Evolutionary conservation across 2,888 invertebrate species (phyloP).

Genomic region (Cantharis rustica): DNA sequence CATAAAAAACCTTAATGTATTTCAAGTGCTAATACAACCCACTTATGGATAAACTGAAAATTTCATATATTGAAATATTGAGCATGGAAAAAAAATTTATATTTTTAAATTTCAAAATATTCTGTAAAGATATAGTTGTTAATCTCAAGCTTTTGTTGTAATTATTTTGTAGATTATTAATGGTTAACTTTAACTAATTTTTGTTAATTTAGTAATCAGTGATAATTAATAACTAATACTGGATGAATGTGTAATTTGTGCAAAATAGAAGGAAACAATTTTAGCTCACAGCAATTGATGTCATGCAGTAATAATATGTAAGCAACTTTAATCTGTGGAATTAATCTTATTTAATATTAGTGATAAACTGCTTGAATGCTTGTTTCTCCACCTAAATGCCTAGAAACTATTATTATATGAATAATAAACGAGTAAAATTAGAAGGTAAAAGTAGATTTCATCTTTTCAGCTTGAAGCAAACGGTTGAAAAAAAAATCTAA

Average conservation of each 20-base stretch:
- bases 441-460: not conserved
- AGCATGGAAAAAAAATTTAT: not conserved
- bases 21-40: not conserved
- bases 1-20: not conserved
- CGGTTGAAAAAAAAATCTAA: not conserved
- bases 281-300: not conserved
- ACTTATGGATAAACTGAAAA: not conserved
- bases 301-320: not conserved
- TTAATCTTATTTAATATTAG: conserved; percentile 1
- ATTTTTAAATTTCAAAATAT: not conserved
- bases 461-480: not conserved
- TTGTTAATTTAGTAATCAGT: not conserved
- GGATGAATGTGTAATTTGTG: not conserved
- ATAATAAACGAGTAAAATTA: not conserved
- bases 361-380: not conserved
- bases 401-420: not conserved
- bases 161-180: not conserved
- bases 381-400: not conserved
- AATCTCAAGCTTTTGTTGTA: not conserved
- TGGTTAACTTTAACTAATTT: not conserved
- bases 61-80: not conserved
- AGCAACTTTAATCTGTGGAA: not conserved
- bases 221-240: not conserved
- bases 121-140: not conserved
- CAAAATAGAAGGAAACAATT: not conserved